These are phyloP conservation scores for Samia ricini DNA, from an alignment of 1,140 invertebrate species.

Conservation along the genomic window DNA sequence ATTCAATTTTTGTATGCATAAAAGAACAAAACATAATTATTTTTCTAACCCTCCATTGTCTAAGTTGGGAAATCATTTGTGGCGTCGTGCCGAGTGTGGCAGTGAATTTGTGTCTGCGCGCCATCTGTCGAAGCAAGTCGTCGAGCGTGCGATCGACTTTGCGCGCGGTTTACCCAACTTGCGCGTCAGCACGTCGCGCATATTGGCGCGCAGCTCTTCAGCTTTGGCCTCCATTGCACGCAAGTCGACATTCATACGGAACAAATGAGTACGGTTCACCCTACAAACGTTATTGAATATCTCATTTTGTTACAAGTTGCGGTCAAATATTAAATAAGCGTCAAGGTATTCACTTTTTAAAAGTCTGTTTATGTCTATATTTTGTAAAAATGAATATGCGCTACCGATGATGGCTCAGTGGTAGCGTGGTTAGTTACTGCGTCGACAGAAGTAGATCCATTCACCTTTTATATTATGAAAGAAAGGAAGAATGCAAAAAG, in stretches of 20 bases:
- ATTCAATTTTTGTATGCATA: no score
- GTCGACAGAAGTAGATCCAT: no score
- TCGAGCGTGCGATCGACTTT: constrained; percentile 57
- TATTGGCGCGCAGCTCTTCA: constrained; percentile 46
- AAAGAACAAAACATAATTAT: neutral
- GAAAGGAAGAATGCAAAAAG: no score
- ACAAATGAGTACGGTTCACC: constrained; percentile 61
- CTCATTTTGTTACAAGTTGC: no score
- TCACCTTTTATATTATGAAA: no score
- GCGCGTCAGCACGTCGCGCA: constrained; percentile 57
- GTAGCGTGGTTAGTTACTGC: no score
- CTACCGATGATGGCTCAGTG: no score
- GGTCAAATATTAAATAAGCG: no score
- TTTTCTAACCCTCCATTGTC: constrained; percentile 41
- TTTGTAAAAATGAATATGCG: no score
- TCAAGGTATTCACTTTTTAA: no score
- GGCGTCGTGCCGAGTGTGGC: constrained; percentile 38
- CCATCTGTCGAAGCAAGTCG: constrained; percentile 58
- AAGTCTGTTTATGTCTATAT: no score
- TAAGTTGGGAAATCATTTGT: constrained; percentile 42
- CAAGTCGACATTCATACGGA: constrained; percentile 67
- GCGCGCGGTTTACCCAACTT: constrained; percentile 57
- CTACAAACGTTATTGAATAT: constrained; percentile 20
- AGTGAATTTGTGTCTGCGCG: constrained; percentile 53
- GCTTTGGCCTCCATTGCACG: constrained; percentile 54